Evolutionary conservation across 2,113 vertebrate genomes (phyloP).

Genomic region (Pitta sordida): DNA sequence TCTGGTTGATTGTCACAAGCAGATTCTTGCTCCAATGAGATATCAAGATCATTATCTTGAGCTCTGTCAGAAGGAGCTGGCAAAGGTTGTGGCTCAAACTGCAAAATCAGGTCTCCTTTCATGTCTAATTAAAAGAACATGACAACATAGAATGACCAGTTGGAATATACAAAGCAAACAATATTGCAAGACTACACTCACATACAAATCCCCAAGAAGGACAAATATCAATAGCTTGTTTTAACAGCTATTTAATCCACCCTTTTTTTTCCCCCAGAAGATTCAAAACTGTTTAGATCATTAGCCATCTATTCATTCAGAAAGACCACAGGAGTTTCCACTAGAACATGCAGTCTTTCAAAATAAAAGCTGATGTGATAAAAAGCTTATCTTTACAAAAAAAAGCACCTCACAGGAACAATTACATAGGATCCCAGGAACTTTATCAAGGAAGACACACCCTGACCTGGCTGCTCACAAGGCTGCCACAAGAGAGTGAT

Average conservation of each 20-base stretch:
- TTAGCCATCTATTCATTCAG: not conserved
- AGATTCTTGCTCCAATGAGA: conserved; percentile 80
- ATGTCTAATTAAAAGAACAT: conserved; percentile 72
- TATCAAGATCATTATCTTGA: conserved; percentile 84
- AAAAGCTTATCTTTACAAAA: not conserved
- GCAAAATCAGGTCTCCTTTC: conserved; percentile 82
- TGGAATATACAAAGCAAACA: conserved; percentile 17
- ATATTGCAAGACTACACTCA: not conserved
- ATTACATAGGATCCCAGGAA: not conserved
- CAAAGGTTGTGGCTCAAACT: conserved; percentile 87
- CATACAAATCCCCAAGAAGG: not conserved
- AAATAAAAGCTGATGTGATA: not conserved
- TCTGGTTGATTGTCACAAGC: conserved; percentile 26
- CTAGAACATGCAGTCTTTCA: not conserved
- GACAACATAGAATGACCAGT: not conserved
- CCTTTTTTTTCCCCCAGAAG: not conserved
- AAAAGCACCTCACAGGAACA: not conserved
- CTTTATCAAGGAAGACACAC: not conserved
- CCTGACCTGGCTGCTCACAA: not conserved
- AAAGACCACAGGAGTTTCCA: not conserved
- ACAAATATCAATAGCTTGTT: not conserved
- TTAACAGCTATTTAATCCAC: not conserved
- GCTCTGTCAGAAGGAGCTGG: conserved; percentile 69
- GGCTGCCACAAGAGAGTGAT: not conserved
- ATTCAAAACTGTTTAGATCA: not conserved